Conservation (phyloP, 2,797 vertebrate genomes). For the Hydrophis major region DNA sequence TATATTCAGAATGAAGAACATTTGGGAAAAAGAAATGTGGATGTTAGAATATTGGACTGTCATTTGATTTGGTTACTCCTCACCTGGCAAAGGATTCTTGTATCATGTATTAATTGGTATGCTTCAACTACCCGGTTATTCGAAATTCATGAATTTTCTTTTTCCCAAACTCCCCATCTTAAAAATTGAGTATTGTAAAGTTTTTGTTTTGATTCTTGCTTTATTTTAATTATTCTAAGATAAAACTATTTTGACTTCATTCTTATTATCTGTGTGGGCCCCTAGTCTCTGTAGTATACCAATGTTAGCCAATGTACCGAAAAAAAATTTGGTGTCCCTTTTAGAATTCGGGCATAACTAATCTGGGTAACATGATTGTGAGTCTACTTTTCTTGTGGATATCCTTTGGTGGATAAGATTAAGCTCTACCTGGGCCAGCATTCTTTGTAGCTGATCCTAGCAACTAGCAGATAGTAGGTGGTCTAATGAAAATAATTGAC, state of each 20-base stretch:
- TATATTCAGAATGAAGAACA: not conserved
- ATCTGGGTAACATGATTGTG: not conserved
- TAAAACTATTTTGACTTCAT: not conserved
- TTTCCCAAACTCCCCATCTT: not conserved
- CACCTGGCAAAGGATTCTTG: not conserved
- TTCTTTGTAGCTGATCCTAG: slow-evolving; percentile 15
- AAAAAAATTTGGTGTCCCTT: not conserved
- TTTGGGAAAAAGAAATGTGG: not conserved
- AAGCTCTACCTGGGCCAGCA: not conserved
- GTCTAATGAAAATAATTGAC: slow-evolving; percentile 1
- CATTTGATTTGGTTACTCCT: not conserved
- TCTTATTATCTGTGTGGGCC: not conserved
- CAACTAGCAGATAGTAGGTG: slow-evolving; percentile 11
- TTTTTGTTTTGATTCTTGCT: not conserved
- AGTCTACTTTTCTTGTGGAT: not conserved
- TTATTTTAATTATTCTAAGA: not conserved
- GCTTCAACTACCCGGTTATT: not conserved
- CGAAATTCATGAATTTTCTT: not conserved
- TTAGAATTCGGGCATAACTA: not conserved
- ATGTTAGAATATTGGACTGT: not conserved
- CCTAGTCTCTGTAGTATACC: not conserved
- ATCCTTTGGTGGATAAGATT: not conserved
- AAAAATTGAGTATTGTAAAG: not conserved
- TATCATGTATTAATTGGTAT: not conserved
- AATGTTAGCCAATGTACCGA: not conserved